Base-by-base conservation (phyloP, 2,888 invertebrate species). In the Apodemia duryi region DNA sequence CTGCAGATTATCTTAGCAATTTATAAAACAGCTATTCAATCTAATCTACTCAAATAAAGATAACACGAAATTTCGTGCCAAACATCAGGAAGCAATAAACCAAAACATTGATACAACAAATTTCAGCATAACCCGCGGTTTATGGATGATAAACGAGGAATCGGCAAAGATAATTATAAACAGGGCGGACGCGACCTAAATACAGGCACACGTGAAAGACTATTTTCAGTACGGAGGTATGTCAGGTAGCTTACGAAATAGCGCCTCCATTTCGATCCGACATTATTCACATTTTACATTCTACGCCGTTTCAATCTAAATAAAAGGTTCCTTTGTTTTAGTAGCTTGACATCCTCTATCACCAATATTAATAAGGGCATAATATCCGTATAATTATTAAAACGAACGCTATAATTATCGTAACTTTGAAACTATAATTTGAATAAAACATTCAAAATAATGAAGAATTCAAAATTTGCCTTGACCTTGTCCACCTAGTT, bases 161-260 rank as follows among this genome's bases (percentile, higher is more conserved):
- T 83, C 81, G 77, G 75, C 78, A 78, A 80, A 83, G 82, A 88
- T 87, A 87, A 85, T 85, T 87, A 85, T 86, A 86, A 82, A 83
- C 78, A 77, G 78, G 74, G 71, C 78, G 79, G 80, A 81, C 81
- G 77, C 85, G 89, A 88, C 90, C 89, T 78, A 85, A 84, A 90
- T 90, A 80, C 43, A 11, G 43, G 43, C 43, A 43, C 84, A 85
- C 81, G 82, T 82, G 82, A 79, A 82, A 76, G 77, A 81, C 84
- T 86, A 88, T 88, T 88, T 86, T 78, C 81, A 86, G 81, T 81
- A 38, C 79, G 77, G 78, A 77, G 72, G 80, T 76, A 82, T 78
- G 78, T 78, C 85, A 87, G 86, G 85, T 87, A 81, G 73, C 77
- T 84, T 82, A 82, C 75, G 81, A 85, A 86, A 88, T 82, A 84